Evolutionary conservation across 2,888 invertebrate genomes (phyloP).

Genomic region (Saturnia pavonia): DNA sequence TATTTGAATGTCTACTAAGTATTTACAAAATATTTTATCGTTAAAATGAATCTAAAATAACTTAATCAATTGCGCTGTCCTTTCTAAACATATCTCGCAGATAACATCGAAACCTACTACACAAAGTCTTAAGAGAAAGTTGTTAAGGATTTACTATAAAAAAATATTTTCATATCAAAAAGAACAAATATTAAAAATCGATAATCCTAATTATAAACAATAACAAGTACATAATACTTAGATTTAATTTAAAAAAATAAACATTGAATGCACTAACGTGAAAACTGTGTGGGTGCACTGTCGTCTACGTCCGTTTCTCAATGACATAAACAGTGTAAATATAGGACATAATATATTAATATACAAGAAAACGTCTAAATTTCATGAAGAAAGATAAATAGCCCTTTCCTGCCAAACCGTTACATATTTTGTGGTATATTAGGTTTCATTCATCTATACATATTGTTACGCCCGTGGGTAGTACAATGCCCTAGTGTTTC

Average conservation of each 20-base stretch:
- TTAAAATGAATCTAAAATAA: constrained; percentile 3
- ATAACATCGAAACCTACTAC: neutral
- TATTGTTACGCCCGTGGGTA: too few species aligned
- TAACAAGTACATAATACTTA: neutral
- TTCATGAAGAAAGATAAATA: constrained; percentile 4
- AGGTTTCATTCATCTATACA: too few species aligned
- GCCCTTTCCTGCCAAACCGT: constrained; percentile 23
- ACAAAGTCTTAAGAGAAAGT: constrained; percentile 4
- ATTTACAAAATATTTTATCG: constrained; percentile 3
- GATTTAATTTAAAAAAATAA: neutral
- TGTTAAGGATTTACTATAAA: neutral
- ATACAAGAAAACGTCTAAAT: neutral
- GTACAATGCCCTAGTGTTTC: too few species aligned
- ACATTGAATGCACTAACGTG: constrained; percentile 19
- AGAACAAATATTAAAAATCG: constrained; percentile 24
- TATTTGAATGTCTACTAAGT: neutral
- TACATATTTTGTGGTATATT: too few species aligned
- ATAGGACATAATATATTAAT: constrained; percentile 9
- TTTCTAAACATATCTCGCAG: neutral
- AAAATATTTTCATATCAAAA: neutral
- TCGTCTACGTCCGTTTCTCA: constrained; percentile 30
- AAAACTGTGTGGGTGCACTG: constrained; percentile 25
- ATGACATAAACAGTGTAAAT: constrained; percentile 26
- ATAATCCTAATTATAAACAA: neutral
- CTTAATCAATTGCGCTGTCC: neutral